Conservation (phyloP, 2,113 vertebrate genomes). For the Callochromis pleurospilus region DNA sequence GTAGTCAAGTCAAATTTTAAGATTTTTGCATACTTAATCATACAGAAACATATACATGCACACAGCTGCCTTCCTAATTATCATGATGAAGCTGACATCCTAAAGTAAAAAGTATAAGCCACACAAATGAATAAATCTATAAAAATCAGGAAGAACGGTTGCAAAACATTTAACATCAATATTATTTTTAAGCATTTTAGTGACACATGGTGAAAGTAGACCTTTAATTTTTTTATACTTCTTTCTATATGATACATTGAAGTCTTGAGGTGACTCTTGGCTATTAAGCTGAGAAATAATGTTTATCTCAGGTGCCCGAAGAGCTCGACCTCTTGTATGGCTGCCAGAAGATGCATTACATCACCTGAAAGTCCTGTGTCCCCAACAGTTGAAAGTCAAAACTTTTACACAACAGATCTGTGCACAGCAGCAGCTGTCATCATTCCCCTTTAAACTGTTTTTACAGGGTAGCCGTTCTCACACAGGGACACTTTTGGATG, state of each 20-base stretch:
- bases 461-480: not conserved
- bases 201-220: not conserved
- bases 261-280: not conserved
- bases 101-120: not conserved
- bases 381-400: slow-evolving; percentile 26
- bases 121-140: not conserved
- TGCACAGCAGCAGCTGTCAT: slow-evolving; percentile 8
- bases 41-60: not conserved
- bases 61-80: not conserved
- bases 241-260: not conserved
- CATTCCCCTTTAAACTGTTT: not conserved
- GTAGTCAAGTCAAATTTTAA: not conserved
- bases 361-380: not conserved
- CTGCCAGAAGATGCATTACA: not conserved
- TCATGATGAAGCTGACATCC: not conserved
- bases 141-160: not conserved
- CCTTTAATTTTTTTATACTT: not conserved
- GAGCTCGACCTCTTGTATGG: not conserved
- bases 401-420: not conserved
- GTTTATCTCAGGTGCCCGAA: not conserved
- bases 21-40: not conserved
- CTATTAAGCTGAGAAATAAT: not conserved
- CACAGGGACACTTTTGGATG: not conserved
- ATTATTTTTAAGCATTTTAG: not conserved
- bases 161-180: not conserved